Conservation (phyloP, 37 sponge, comb jelly and placozoan genomes). For the Cladorhizidae sp. region DNA sequence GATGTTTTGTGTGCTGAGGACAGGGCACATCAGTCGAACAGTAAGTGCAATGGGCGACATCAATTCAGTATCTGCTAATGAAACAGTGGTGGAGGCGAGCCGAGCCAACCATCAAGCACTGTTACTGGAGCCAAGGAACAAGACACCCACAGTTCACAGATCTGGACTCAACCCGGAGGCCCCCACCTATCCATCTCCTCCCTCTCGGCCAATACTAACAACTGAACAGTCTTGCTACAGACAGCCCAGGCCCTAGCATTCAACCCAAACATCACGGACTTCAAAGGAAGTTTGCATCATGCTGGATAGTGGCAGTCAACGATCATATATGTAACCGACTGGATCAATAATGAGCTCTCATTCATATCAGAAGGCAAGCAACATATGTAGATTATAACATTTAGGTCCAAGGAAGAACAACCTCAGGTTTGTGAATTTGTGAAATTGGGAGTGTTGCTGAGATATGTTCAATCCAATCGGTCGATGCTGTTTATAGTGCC, state of each 20-base stretch:
- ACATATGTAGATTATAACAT: conserved; percentile 9
- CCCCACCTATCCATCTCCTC: not conserved
- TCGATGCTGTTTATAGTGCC: not conserved
- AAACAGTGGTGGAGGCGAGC: not conserved
- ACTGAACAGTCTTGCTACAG: not conserved
- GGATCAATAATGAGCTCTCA: conserved; percentile 2
- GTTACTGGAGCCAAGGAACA: not conserved
- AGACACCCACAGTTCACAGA: not conserved
- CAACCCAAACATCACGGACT: not conserved
- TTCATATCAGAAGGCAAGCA: conserved; percentile 3
- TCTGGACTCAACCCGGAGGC: too few species aligned
- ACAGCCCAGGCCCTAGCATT: conserved; percentile 16
- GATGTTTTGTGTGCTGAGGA: conserved; percentile 48
- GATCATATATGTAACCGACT: conserved; percentile 30
- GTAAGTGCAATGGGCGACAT: conserved; percentile 35
- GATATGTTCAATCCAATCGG: not conserved
- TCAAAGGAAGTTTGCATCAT: not conserved
- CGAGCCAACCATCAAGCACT: not conserved
- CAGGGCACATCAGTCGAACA: conserved; percentile 19
- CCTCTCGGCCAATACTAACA: not conserved
- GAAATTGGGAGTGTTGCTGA: not conserved
- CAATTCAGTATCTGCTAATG: conserved; percentile 38
- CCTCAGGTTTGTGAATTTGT: conserved; percentile 19
- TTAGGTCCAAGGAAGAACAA: conserved; percentile 19
- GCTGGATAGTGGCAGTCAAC: conserved; percentile 34